Evolutionary conservation across 2,113 vertebrate species (phyloP), one percentile per base, ranked within the genome.

Genomic region (Eulacestoma nigropectus): DNA sequence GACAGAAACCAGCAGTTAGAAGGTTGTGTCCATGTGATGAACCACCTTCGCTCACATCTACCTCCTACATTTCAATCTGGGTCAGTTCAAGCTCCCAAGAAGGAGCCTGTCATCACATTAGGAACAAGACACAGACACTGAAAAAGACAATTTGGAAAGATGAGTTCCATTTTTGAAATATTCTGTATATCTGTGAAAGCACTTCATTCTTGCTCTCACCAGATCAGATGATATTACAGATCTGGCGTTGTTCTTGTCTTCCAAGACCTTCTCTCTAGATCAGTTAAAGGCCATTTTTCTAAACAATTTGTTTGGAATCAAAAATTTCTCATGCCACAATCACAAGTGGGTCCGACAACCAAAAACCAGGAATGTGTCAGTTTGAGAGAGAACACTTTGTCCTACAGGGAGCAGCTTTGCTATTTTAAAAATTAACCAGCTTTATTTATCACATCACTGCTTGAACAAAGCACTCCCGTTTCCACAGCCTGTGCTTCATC

Each of bases 401-500:
- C 46, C 70, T 44, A 7, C 8, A 33, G 26, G 67, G 81, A 79
- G 6, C 3, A 3, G 59, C 68, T 95, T 44, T 69, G 77, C 41
- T 41, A 37, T 21, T 95, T 90, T 63, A 84, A 88, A 81, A 55
- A 91, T 84, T 52, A 94, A 53, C 63, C 53, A 81, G 69, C 69
- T 49, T 9, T 56, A 44, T 84, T 87, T 52, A 69, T 64, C 50
- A 73, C 14, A 25, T 42, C 26, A 8, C 56, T 59, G 53, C 68
- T 64, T 6, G 3, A 73, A 84, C 60, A 72, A 33, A 92, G 69
- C 6, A 23, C 44, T 53, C 84, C 73, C 35, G 1, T 39, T 60
- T n/a, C 57, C 84, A 77, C 72, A 86, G 86, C 59, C 47, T 39
- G 37, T 39, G 35, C 21, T 59, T 93, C 70, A 52, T 3, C 32